Evolutionary conservation across 2,888 invertebrate species (phyloP).

Genomic region (Xestia sexstrigata): DNA sequence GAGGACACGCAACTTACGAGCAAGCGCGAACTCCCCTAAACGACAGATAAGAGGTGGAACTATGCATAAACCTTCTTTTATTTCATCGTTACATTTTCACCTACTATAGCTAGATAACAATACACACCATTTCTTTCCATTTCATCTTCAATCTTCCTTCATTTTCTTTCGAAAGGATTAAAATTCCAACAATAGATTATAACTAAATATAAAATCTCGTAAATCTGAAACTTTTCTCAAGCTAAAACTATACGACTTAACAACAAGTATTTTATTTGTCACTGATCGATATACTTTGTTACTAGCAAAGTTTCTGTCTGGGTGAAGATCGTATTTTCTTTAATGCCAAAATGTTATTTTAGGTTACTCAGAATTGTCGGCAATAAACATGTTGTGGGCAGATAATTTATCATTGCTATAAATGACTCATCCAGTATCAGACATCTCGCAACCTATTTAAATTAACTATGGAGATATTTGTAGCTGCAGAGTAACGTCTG

Average conservation of each 20-base stretch:
- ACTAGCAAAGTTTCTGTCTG: conserved; percentile 48
- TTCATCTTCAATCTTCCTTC: not conserved
- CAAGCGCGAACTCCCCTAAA: conserved; percentile 11
- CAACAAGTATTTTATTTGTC: conserved; percentile 52
- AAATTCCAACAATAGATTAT: conserved; percentile 26
- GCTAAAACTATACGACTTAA: conserved; percentile 48
- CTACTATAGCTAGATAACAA: not conserved
- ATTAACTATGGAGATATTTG: conserved; percentile 1
- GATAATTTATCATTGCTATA: conserved; percentile 45
- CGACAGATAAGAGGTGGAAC: conserved; percentile 4
- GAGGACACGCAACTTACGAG: conserved; percentile 20
- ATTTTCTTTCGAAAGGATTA: conserved; percentile 31
- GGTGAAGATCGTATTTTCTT: conserved; percentile 46
- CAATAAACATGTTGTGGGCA: conserved; percentile 37
- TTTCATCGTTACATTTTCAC: not conserved
- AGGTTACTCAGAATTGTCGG: conserved; percentile 11
- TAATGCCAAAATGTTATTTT: conserved; percentile 47
- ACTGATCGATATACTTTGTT: conserved; percentile 52
- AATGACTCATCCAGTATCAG: conserved; percentile 43
- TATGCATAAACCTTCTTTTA: conserved; percentile 29
- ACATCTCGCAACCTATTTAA: conserved; percentile 19
- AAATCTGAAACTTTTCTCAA: conserved; percentile 57
- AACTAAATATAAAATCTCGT: conserved; percentile 51
- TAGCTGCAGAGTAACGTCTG: conserved; percentile 19
- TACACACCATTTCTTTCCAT: not conserved